Base-by-base conservation (phyloP, 2,888 invertebrate species). In the Seladonia tumulorum region DNA sequence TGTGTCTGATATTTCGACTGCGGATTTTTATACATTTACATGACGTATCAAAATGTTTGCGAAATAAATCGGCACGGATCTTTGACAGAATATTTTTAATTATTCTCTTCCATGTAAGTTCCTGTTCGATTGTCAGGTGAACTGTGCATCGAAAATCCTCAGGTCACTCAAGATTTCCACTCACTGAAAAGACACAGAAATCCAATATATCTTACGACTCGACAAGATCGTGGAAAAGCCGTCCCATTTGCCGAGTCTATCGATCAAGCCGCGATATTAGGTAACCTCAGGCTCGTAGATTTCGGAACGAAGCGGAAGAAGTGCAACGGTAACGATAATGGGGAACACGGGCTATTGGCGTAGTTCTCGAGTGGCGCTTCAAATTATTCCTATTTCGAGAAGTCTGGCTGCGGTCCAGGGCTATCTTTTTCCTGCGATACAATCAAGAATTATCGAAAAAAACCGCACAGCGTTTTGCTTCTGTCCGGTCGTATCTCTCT, bases 321-420 rank as follows among this genome's bases (percentile, higher is more conserved):
- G 83, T 63, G 82, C 79, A 82, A 90, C 77, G 85, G 85, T 90
- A 90, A 90, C 85, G 89, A 77, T 90, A 90, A 90, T 89, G 86
- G 90, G 66, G 86, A 85, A 90, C 90, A 90, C 81, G 85, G 86
- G 57, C 89, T 86, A 90, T 89, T 90, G 90, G 90, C 90, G 90
- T 90, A 90, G 89, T 90, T 90, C 79, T 89, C 89, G 83, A 90
- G 88, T 80, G 86, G 86, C 75, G 79, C 82, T 90, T 86, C 81
- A 89, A 90, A 89, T 89, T 90, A 90, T 90, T 90, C 82, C 83
- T 84, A 85, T 85, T 88, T 76, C 86, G 75, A 35, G 70, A 71
- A 79, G 73, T 47, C 83, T 90, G 90, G 90, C 90, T 49, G 60
- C 76, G 66, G 75, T 84, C 90, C 90, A 88, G 82, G 14, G 29